These are phyloP conservation scores for Drosophila maculinotata DNA, from an alignment of 2,888 invertebrate genomes.

Conservation along the genomic window DNA sequence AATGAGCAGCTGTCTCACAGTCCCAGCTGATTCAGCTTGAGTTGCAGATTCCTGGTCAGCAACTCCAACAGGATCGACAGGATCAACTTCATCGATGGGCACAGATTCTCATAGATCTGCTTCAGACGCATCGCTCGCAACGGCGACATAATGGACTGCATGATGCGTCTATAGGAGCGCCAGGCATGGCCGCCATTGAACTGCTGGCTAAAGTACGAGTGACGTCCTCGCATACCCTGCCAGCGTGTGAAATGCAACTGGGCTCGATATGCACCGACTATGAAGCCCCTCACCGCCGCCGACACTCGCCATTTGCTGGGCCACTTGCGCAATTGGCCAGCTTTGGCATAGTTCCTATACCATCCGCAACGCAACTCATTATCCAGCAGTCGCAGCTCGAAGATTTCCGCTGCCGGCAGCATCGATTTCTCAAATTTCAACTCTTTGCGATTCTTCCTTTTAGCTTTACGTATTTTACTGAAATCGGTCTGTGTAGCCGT, in stretches of 20 bases:
- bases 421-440: too few relatives aligned
- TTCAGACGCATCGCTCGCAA: not conserved
- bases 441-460: too few relatives aligned
- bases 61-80: not conserved
- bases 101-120: not conserved
- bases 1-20: conserved; percentile 31
- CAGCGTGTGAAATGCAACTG: conserved; percentile 29
- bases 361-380: conserved; percentile 6
- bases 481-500: too few relatives aligned
- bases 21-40: too few relatives aligned
- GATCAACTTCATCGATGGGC: conserved; percentile 4
- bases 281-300: conserved; percentile 23
- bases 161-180: conserved; percentile 11
- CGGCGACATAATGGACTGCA: not conserved
- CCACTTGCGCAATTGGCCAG: not conserved
- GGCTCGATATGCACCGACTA: conserved; percentile 5
- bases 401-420: not conserved
- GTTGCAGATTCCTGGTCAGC: too few relatives aligned
- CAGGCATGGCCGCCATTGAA: conserved; percentile 20
- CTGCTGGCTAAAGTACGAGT: not conserved
- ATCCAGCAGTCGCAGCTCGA: conserved; percentile 4
- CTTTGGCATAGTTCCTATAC: not conserved
- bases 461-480: too few relatives aligned
- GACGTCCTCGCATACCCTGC: not conserved
- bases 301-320: not conserved